phyloP scores from a whole-genome alignment of 1,140 invertebrate genomes.

The Caenorhabditis latens region DNA sequence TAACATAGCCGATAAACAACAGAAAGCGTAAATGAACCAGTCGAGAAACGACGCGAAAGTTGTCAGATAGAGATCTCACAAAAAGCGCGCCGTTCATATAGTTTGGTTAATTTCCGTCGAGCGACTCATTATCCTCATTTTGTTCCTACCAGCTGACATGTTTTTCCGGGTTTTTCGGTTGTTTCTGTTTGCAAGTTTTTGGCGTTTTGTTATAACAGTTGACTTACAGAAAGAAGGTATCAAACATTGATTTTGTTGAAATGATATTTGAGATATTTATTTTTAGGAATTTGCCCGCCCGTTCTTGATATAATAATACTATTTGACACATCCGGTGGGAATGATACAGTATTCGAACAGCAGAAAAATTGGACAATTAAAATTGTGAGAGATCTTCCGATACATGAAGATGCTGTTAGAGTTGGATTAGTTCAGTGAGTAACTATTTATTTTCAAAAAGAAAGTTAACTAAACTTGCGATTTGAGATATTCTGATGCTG shows the following conservation, averaged over 20 bases:
- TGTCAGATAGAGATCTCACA: slow-evolving; percentile 33
- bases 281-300: background rate
- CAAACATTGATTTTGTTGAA: background rate
- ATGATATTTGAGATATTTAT: background rate
- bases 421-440: slow-evolving; percentile 11
- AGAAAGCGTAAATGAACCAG: slow-evolving; percentile 44
- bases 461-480: no score
- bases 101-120: slow-evolving; percentile 39
- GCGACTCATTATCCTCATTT: slow-evolving; percentile 27
- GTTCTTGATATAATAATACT: slow-evolving; percentile 49
- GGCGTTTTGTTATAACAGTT: background rate
- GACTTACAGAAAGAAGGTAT: slow-evolving; percentile 19
- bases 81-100: background rate
- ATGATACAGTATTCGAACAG: slow-evolving; percentile 45
- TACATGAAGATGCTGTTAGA: slow-evolving; percentile 43
- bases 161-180: slow-evolving; percentile 10
- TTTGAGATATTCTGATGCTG: slow-evolving; percentile 10
- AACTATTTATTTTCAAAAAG: background rate
- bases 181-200: slow-evolving; percentile 9
- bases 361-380: slow-evolving; percentile 36
- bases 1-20: slow-evolving; percentile 11
- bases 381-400: slow-evolving; percentile 15
- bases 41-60: slow-evolving; percentile 30
- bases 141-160: slow-evolving; percentile 15
- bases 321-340: slow-evolving; percentile 36